Percentiles rank a stretch among this genome's conserved stretches.
Conservation (phyloP, 1,140 invertebrate species). For the Pseudomyrmex flavicornis region DNA sequence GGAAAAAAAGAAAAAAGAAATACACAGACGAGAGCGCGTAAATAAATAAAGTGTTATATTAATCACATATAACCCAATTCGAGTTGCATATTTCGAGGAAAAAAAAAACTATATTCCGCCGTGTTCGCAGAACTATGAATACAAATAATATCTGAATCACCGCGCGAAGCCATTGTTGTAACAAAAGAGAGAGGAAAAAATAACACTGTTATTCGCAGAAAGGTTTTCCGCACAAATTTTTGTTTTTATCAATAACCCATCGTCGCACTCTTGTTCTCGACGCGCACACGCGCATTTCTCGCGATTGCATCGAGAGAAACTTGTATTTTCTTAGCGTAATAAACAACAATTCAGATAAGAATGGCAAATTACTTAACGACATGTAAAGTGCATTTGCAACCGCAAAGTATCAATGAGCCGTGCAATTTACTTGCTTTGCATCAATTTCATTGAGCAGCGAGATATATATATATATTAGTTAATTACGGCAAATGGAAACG, state of each 20-base stretch:
- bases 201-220: conserved; percentile 25
- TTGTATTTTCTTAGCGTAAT: too few relatives aligned
- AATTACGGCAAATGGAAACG: conserved; percentile 34
- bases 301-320: too few relatives aligned
- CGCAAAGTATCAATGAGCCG: too few relatives aligned
- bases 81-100: too few relatives aligned
- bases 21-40: not conserved
- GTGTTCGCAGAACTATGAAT: not conserved
- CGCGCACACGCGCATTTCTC: too few relatives aligned
- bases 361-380: too few relatives aligned
- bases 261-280: too few relatives aligned
- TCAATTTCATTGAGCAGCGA: too few relatives aligned
- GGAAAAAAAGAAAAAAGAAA: not conserved
- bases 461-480: conserved; percentile 30
- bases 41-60: conserved; percentile 8
- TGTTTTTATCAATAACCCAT: conserved; percentile 9
- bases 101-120: not conserved
- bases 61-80: not conserved
- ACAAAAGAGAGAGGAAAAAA: conserved; percentile 17
- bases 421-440: too few relatives aligned
- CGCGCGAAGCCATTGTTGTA: not conserved
- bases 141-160: conserved; percentile 23
- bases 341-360: too few relatives aligned
- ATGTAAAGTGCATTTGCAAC: too few relatives aligned
- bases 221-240: not conserved